Conservation (phyloP, 1,140 invertebrate species). For the Oryzaephilus surinamensis region DNA sequence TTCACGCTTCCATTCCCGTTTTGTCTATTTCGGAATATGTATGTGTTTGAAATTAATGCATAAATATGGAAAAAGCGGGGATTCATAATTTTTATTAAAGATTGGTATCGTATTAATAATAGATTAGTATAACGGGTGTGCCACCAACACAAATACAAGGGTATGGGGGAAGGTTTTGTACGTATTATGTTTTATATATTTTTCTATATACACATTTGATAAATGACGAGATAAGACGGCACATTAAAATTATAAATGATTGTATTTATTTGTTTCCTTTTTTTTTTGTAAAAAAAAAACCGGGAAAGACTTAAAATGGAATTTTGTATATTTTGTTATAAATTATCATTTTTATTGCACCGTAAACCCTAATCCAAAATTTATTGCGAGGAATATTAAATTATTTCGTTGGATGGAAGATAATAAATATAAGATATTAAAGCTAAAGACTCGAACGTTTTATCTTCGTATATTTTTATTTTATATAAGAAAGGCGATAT, state of each 20-base stretch:
- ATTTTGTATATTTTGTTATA: slow-evolving; percentile 36
- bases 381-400: slow-evolving; percentile 36
- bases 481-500: slow-evolving; percentile 26
- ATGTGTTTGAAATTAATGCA: no score
- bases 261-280: slow-evolving; percentile 5
- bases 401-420: slow-evolving; percentile 32
- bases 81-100: no score
- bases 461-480: slow-evolving; percentile 25
- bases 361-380: slow-evolving; percentile 35
- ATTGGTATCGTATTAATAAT: no score
- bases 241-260: slow-evolving; percentile 14
- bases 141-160: no score
- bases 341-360: slow-evolving; percentile 36
- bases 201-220: no score
- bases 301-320: slow-evolving; percentile 17
- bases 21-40: no score
- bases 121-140: no score
- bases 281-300: slow-evolving; percentile 13
- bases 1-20: no score
- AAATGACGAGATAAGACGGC: slow-evolving; percentile 15
- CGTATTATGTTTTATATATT: no score
- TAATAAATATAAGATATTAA: slow-evolving; percentile 35
- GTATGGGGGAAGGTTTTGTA: no score
- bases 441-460: slow-evolving; percentile 27
- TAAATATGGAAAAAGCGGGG: no score